phyloP scores from a whole-genome alignment of 2,113 vertebrate genomes.

The Bucco capensis region DNA sequence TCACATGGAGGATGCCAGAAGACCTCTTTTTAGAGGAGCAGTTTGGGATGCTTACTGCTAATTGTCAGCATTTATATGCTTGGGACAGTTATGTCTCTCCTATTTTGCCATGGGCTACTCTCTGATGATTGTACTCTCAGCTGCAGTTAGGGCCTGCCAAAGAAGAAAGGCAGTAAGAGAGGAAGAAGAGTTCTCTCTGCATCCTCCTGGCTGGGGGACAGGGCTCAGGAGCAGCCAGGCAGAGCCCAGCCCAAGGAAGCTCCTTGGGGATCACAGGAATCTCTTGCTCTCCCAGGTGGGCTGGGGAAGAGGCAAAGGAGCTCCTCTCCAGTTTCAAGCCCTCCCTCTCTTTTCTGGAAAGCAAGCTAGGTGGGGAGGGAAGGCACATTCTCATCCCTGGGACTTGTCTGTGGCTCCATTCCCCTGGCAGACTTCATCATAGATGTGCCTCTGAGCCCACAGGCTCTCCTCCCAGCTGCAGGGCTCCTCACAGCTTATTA shows the following conservation, averaged over 20 bases:
- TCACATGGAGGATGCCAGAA: background rate
- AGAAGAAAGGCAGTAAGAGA: background rate
- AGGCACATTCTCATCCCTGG: background rate
- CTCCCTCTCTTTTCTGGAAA: fast-evolving
- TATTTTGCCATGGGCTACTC: background rate
- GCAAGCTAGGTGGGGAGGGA: fast-evolving
- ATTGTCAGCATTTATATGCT: background rate
- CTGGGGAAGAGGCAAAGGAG: background rate
- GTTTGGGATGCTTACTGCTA: background rate
- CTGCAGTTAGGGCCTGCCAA: background rate
- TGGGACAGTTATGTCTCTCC: background rate
- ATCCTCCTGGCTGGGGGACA: background rate
- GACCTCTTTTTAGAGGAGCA: background rate
- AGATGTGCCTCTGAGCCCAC: fast-evolving
- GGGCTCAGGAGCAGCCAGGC: background rate
- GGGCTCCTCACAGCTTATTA: background rate
- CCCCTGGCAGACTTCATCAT: background rate
- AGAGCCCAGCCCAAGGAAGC: background rate
- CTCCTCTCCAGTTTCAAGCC: background rate
- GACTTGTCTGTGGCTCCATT: background rate
- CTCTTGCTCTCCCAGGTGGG: background rate
- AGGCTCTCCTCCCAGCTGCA: background rate
- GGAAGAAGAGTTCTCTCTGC: background rate
- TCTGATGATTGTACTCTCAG: background rate
- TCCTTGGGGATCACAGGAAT: no score